phyloP scores from a whole-genome alignment of 1,140 invertebrate species.

The Cotesia vestalis region DNA sequence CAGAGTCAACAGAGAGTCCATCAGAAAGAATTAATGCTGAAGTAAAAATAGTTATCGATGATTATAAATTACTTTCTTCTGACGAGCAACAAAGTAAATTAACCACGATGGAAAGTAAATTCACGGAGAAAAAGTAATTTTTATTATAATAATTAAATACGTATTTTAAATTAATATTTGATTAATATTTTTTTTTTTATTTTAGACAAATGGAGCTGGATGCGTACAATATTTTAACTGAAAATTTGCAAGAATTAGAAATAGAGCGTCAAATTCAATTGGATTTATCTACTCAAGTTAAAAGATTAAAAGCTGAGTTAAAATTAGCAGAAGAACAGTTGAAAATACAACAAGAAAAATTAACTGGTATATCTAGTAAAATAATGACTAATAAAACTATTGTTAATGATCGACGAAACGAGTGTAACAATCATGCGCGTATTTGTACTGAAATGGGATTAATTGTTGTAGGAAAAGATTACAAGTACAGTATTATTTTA shows the following conservation, averaged over 20 bases:
- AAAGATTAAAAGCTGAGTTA: constrained; percentile 52
- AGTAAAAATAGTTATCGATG: constrained; percentile 42
- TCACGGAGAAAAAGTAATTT: constrained; percentile 56
- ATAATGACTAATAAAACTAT: constrained; percentile 52
- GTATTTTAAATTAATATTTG: constrained; percentile 25
- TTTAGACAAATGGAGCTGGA: constrained; percentile 55
- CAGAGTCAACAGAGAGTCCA: not conserved
- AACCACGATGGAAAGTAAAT: constrained; percentile 49
- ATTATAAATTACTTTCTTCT: constrained; percentile 37
- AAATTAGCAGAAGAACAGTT: constrained; percentile 54
- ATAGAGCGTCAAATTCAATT: constrained; percentile 54
- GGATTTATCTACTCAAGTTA: constrained; percentile 49
- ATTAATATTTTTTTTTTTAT: constrained; percentile 17
- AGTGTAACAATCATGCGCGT: constrained; percentile 56
- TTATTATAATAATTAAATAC: not conserved
- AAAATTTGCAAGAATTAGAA: constrained; percentile 55
- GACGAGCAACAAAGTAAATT: constrained; percentile 48
- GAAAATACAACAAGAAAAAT: constrained; percentile 49
- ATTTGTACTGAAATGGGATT: constrained; percentile 57
- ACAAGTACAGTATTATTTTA: constrained; percentile 54
- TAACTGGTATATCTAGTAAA: constrained; percentile 51
- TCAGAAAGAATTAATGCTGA: not conserved
- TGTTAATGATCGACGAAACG: constrained; percentile 53
- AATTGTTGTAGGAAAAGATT: constrained; percentile 53
- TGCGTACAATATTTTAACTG: constrained; percentile 57